Conservation (phyloP, 2,888 invertebrate genomes). For the Habroteleia sp. region DNA sequence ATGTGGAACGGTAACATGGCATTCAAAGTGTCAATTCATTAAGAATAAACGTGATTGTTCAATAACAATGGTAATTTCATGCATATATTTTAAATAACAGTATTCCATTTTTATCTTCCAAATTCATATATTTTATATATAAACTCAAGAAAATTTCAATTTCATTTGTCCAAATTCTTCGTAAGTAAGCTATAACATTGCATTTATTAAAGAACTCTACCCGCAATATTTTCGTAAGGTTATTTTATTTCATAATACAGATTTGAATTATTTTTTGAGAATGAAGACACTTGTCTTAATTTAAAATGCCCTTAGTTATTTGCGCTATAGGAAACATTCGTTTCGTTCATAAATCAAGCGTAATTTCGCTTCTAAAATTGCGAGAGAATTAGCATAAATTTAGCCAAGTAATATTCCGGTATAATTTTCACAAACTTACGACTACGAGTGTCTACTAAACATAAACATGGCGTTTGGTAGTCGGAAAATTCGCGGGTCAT, state of each 20-base stretch:
- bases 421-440: constrained; percentile 63
- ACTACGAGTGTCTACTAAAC: constrained; percentile 69
- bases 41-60: constrained; percentile 31
- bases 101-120: too few species aligned
- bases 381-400: constrained; percentile 58
- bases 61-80: constrained; percentile 42
- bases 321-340: not conserved
- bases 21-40: constrained; percentile 17
- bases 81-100: too few species aligned
- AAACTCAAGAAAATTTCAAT: too few species aligned
- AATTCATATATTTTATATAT: too few species aligned
- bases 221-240: too few species aligned
- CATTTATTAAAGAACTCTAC: too few species aligned
- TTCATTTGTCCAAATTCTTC: too few species aligned
- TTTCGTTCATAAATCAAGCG: not conserved
- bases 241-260: too few species aligned
- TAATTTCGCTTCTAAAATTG: constrained; percentile 18
- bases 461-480: constrained; percentile 74
- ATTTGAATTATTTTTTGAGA: too few species aligned
- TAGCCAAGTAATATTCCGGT: constrained; percentile 50
- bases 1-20: constrained; percentile 22
- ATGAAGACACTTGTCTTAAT: too few species aligned
- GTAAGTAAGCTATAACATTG: too few species aligned
- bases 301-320: too few species aligned
- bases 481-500: constrained; percentile 79